Evolutionary conservation across 2,797 vertebrate genomes (phyloP).

Genomic region (Lindbergichthys nudifrons): DNA sequence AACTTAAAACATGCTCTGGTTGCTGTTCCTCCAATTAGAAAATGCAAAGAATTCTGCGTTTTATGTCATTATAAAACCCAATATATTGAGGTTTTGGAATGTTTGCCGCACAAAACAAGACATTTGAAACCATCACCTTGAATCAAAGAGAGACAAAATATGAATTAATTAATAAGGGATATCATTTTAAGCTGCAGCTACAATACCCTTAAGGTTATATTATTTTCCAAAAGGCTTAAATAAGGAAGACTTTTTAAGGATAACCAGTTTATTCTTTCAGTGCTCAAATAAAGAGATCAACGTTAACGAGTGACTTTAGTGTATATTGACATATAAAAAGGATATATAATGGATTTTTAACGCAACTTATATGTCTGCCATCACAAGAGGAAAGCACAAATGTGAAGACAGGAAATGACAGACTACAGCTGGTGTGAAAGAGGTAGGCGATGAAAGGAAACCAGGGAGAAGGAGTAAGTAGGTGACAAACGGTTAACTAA

Average conservation of each 20-base stretch:
- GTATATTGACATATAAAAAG: not conserved
- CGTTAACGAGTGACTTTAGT: not conserved
- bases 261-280: too few species aligned
- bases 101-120: not conserved
- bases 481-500: slow-evolving; percentile 20
- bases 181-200: too few species aligned
- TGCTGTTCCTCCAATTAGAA: too few species aligned
- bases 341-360: not conserved
- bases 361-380: not conserved
- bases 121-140: not conserved
- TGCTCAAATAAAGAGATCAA: too few species aligned
- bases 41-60: not conserved
- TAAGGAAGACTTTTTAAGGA: too few species aligned
- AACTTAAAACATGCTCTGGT: too few species aligned
- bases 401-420: not conserved
- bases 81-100: not conserved
- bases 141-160: too few species aligned
- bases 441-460: not conserved
- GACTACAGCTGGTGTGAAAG: not conserved
- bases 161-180: too few species aligned
- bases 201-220: too few species aligned
- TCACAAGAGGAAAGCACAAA: slow-evolving; percentile 5
- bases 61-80: not conserved
- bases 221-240: too few species aligned
- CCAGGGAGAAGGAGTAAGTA: slow-evolving; percentile 3